A percentile compares a stretch with the other conserved stretches of the same genome.
Conservation (phyloP, 1,140 invertebrate species). For the Drosophila funebris region DNA sequence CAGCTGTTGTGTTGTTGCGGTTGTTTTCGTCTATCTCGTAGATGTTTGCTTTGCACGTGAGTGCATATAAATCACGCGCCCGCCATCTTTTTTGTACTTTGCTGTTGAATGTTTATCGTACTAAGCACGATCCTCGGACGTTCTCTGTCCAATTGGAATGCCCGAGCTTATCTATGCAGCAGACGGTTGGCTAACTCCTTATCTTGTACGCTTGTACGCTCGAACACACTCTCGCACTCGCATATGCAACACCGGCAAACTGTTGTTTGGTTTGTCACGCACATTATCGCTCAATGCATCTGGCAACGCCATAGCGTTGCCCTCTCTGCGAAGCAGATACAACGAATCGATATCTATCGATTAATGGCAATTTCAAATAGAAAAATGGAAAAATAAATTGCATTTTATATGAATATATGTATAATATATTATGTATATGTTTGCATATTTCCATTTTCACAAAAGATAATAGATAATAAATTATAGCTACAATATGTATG, state of each 20-base stretch:
- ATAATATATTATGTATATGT: slow-evolving; percentile 38
- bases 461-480: slow-evolving; percentile 69
- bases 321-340: not conserved
- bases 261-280: slow-evolving; percentile 1
- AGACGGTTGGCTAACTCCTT: slow-evolving; percentile 41
- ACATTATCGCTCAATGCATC: not conserved
- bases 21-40: not conserved
- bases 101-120: not conserved
- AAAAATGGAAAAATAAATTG: too few species aligned
- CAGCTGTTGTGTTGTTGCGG: slow-evolving; percentile 24
- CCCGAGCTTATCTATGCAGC: slow-evolving; percentile 50
- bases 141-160: slow-evolving; percentile 50
- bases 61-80: slow-evolving; percentile 44
- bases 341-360: slow-evolving; percentile 26
- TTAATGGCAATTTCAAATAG: not conserved
- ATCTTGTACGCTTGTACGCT: not conserved
- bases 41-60: slow-evolving; percentile 57
- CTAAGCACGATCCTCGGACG: slow-evolving; percentile 11
- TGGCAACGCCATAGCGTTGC: slow-evolving; percentile 26
- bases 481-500: slow-evolving; percentile 56
- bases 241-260: slow-evolving; percentile 8
- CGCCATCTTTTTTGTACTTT: slow-evolving; percentile 56
- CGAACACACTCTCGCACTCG: not conserved
- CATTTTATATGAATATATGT: slow-evolving; percentile 52
- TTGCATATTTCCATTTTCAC: slow-evolving; percentile 59